A percentile compares a stretch with the other conserved stretches of the same genome.
These are phyloP conservation scores for Kudoa iwatai DNA, from an alignment of 30 jellyfish, hydroid and myxozoan species.

Conservation along the genomic window DNA sequence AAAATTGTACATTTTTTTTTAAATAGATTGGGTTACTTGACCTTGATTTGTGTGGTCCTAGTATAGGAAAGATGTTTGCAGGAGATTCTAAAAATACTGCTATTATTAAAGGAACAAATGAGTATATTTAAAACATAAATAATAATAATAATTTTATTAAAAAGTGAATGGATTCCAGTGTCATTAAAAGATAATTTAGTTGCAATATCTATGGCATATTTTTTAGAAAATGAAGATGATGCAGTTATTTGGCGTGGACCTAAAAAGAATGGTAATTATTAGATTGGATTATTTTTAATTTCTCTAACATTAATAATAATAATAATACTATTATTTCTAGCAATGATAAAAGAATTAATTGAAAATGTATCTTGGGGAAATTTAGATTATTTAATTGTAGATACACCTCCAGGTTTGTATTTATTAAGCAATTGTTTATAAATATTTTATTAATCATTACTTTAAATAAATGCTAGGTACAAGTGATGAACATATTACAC, in stretches of 20 bases:
- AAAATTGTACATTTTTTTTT: too few relatives aligned
- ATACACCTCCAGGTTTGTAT: constrained; percentile 96
- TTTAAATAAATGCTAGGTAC: too few relatives aligned
- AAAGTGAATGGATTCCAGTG: too few relatives aligned
- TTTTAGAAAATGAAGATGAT: constrained; percentile 25
- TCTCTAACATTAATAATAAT: too few relatives aligned
- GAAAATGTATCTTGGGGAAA: constrained; percentile 73
- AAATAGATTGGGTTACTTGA: constrained; percentile 75
- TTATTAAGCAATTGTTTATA: too few relatives aligned
- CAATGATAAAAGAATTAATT: constrained; percentile 33
- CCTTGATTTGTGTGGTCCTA: constrained; percentile 77
- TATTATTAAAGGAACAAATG: too few relatives aligned
- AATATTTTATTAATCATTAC: too few relatives aligned
- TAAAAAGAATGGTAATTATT: constrained; percentile 34
- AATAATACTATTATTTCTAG: too few relatives aligned
- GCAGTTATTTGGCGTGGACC: constrained; percentile 99
- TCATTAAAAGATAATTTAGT: constrained; percentile 26
- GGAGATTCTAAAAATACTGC: too few relatives aligned
- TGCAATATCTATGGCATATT: constrained; percentile 43
- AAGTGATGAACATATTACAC: constrained; percentile 56
- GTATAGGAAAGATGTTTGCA: constrained; percentile 33
- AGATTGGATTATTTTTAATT: too few relatives aligned
- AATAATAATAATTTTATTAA: too few relatives aligned
- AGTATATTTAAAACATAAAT: too few relatives aligned
- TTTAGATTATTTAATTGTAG: constrained; percentile 32